Evolutionary conservation across 1,140 invertebrate genomes (phyloP).

Genomic region (Zelostemma sp.): DNA sequence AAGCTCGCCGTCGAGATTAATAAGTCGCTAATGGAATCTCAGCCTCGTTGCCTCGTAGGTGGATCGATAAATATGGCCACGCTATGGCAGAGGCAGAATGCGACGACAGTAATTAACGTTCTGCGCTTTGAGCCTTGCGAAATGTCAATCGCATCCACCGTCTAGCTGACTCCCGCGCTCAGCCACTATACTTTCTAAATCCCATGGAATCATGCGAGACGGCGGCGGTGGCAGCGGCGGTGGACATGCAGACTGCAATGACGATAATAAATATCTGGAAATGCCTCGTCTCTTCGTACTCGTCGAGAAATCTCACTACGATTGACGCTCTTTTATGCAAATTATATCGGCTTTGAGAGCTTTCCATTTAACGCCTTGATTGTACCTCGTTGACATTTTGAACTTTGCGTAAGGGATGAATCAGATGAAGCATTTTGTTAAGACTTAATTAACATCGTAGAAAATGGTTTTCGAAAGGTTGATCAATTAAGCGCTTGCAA

Average conservation of each 20-base stretch:
- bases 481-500: no score
- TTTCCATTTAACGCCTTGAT: no score
- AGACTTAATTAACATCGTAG: no score
- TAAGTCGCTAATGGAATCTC: slow-evolving; percentile 61
- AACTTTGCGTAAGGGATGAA: no score
- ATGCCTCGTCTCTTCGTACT: no score
- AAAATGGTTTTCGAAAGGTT: no score
- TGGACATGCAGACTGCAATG: slow-evolving; percentile 16
- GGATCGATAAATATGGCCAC: slow-evolving; percentile 52
- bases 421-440: not conserved
- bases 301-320: no score
- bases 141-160: slow-evolving; percentile 46
- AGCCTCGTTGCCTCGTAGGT: slow-evolving; percentile 56
- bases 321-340: no score
- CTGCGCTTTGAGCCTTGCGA: slow-evolving; percentile 32
- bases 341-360: no score
- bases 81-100: slow-evolving; percentile 40
- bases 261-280: no score
- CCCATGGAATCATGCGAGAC: slow-evolving; percentile 43
- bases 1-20: no score
- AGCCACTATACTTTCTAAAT: slow-evolving; percentile 44
- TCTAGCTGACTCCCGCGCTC: slow-evolving; percentile 34
- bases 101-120: slow-evolving; percentile 49
- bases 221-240: no score
- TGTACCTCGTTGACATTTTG: not conserved